Base-by-base conservation (phyloP, 1,140 invertebrate species). In the Paramacrobiotus metropolitanus region DNA sequence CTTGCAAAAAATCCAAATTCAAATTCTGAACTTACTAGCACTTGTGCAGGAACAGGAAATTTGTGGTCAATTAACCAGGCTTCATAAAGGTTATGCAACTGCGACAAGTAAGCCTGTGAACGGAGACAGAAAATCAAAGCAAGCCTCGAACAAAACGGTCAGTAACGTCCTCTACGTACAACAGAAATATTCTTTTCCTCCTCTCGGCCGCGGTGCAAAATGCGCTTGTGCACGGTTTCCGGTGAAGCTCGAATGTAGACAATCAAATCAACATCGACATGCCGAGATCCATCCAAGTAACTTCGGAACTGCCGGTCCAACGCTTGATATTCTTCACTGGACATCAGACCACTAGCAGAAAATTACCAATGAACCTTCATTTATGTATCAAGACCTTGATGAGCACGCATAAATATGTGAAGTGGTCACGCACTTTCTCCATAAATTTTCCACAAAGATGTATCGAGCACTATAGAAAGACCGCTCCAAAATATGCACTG, bases 401-500 rank as follows among this genome's bases (percentile, higher is more conserved):
- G 48, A 55, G 24, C 15, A 55, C 9, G 34, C n/a, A n/a, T n/a
- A 40, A 40, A n/a, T 40, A 9, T 40, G 9, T n/a, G 34, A 40
- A n/a, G 9, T n/a, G 9, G 9, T n/a, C 9, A 40, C 34, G 9
- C 28, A 55, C 48, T 55, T 55, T 15, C 24, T 55, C 28, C 24
- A 9, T 15, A 55, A 24, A 24, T 55, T 55, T 24, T 55, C 48
- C 4, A 55, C 24, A 24, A 55, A 55, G 48, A 55, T 24, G 48
- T 55, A 55, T 9, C 48, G 48, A 15, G 48, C 48, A 24, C 48
- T 55, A 24, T 55, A 55, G 48, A 55, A 55, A 4, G 48, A 55
- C 48, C 48, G 48, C 48, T 55, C 48, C 15, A 55, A 20, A 15
- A 55, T 15, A 28, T 24, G 15, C 15, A 55, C 48, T 4, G 48